Evolutionary conservation across 2,113 vertebrate genomes (phyloP), one percentile per base, ranked within the genome.

Genomic region (Neomonachus schauinslandi): DNA sequence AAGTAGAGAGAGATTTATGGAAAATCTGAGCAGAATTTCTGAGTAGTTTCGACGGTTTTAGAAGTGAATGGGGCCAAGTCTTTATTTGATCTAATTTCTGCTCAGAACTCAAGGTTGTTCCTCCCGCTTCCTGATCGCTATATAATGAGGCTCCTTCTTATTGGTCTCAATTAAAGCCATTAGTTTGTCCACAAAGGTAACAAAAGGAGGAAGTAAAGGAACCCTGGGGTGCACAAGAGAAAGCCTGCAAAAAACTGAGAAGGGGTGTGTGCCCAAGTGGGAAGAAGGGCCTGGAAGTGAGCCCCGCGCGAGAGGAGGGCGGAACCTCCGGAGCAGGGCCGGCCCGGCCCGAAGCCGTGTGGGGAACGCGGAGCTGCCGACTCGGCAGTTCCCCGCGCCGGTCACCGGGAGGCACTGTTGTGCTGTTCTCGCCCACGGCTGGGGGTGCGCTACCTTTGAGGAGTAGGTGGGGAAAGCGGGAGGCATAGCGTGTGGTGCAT

Each of bases 331-430:
- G 53, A 55, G 59, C 61, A 13, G 61, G 1, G 18, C 49, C 5
- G 3, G 9, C 33, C 31, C 2, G 67, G n/a, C 67, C 85, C 28
- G 2, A 28, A 33, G 13, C 74, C 26, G 7, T 0, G 4, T 1
- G 13, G 51, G 19, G 12, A 21, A 36, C 0, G 49, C 13, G 19
- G 51, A n/a, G 65, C 36, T 0, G 42, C 4, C 8, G 7, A 5
- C 19, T 31, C 12, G 7, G 81, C 76, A 89, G 65, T 86, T 93
- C 83, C n/a, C 19, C 0, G 4, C 11, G 1, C 2, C 9, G 1
- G 49, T 42, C 90, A 71, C 92, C 49, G 95, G 92, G 94, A 79
- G 87, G 89, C 61, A 24, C 94, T 94, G 59, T 46, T 53, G 24
- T 39, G 79, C 59, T 36, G 65, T 46, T 33, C 2, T 31, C 71